These are phyloP conservation scores for Myotis planiceps DNA, from an alignment of 2,797 vertebrate genomes.

Conservation along the genomic window DNA sequence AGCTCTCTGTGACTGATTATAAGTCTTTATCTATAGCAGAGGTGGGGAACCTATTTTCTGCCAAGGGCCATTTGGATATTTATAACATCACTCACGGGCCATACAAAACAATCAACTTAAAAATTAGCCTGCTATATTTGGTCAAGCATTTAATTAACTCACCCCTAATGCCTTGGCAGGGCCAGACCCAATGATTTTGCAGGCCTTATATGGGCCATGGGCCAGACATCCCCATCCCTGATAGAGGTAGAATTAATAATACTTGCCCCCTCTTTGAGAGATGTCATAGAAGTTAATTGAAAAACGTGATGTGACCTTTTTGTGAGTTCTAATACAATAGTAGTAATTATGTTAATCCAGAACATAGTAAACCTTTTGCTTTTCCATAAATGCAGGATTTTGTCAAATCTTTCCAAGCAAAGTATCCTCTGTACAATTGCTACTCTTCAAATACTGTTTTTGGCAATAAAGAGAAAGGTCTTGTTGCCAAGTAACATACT, in stretches of 20 bases:
- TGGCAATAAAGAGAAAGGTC: background rate
- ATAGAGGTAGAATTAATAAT: slow-evolving; percentile 35
- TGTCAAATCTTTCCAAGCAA: background rate
- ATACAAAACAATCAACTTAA: too few relatives aligned
- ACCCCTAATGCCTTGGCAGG: too few relatives aligned
- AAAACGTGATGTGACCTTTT: background rate
- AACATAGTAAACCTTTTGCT: slow-evolving; percentile 33
- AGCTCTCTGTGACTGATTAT: background rate
- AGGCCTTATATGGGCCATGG: too few relatives aligned
- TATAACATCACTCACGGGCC: too few relatives aligned
- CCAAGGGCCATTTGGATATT: too few relatives aligned
- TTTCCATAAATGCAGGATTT: slow-evolving; percentile 22
- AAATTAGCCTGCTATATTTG: too few relatives aligned
- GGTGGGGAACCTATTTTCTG: too few relatives aligned
- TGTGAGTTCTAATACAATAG: slow-evolving; percentile 30
- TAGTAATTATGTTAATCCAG: background rate
- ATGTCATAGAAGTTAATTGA: background rate
- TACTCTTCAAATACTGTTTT: background rate
- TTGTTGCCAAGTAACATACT: background rate
- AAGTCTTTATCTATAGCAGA: background rate
- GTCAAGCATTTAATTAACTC: too few relatives aligned
- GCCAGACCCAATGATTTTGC: too few relatives aligned
- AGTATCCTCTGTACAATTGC: background rate
- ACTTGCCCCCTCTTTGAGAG: background rate
- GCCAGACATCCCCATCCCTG: too few relatives aligned